These are phyloP conservation scores for Andrena haemorrhoa DNA, from an alignment of 2,888 invertebrate species.

Conservation along the genomic window DNA sequence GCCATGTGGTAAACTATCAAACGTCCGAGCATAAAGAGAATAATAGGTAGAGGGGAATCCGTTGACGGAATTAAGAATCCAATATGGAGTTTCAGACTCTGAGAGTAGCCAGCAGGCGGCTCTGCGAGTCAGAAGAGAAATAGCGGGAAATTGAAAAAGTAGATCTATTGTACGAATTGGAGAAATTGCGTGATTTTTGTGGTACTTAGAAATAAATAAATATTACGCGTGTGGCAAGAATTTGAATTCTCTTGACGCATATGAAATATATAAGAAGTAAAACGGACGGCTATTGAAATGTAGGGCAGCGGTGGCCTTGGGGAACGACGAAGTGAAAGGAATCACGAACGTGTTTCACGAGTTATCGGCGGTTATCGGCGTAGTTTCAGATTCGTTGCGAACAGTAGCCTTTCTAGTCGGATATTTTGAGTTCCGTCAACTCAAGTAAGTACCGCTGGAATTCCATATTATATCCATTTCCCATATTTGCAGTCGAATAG, in stretches of 20 bases:
- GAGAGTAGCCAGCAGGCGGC: not conserved
- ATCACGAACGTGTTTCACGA: not conserved
- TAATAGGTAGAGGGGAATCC: not conserved
- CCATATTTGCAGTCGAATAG: too few species aligned
- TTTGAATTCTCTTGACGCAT: not conserved
- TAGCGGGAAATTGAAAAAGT: not conserved
- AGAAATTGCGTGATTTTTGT: too few species aligned
- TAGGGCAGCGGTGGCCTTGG: conserved; percentile 17
- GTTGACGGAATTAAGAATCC: not conserved
- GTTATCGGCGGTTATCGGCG: not conserved
- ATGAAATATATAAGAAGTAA: not conserved
- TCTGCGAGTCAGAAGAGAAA: not conserved
- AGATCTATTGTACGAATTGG: too few species aligned
- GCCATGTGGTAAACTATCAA: conserved; percentile 35
- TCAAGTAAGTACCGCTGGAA: conserved; percentile 8
- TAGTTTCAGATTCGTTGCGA: not conserved
- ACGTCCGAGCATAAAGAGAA: not conserved
- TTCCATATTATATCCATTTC: not conserved
- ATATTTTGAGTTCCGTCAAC: not conserved
- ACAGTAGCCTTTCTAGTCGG: not conserved
- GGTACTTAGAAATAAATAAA: not conserved
- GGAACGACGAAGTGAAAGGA: conserved; percentile 38
- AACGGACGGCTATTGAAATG: not conserved
- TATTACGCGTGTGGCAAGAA: not conserved
- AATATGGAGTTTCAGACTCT: too few species aligned